Base-by-base conservation (phyloP, 2,797 vertebrate species). In the Bufotes viridis region DNA sequence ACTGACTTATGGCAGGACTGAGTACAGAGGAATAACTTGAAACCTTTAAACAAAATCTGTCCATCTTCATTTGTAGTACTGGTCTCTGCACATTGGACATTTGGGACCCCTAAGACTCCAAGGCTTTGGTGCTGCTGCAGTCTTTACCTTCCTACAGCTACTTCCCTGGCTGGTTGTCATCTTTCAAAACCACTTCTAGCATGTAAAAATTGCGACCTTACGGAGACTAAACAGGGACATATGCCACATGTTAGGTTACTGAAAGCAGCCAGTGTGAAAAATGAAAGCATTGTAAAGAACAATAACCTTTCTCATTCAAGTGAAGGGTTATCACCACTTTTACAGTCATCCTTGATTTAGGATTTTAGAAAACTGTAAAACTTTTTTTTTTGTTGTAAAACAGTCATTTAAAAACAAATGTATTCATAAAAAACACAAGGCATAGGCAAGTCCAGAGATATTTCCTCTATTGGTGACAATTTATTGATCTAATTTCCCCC, bases 401-500 rank as follows among this genome's bases (percentile, higher is more conserved):
- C 49, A 53, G 74, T 2, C 49, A 24, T 79, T 3, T 29, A 29
- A 29, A 0, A 22, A 29, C 20, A n/a, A 81, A 63, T 81, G 42
- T 79, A 55, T 2, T 57, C 15, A 17, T 18, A 34, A 58, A 42
- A 42, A 80, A 61, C 34, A 20, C 55, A 61, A 63, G 14, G 11
- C 1, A 58, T 10, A 34, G 53, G 14, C 67, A n/a, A 75, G 70
- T 61, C 83, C 55, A 76, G 83, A 61, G n/a, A 51, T 22, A 7
- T 51, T 60, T 85, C 20, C 7, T 18, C 14, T 49, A 51, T 26
- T 58, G 61, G 70, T 81, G 34, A 78, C 49, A 69, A 61, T 88
- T 75, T 53, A 79, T 84, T 51, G 14, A 78, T 87, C 69, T 82
- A 34, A 78, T 83, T 51, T 69, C 51, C 29, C 29, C 72, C 49